phyloP scores from a whole-genome alignment of 2,888 invertebrate genomes.

The Notocelia uddmanniana region DNA sequence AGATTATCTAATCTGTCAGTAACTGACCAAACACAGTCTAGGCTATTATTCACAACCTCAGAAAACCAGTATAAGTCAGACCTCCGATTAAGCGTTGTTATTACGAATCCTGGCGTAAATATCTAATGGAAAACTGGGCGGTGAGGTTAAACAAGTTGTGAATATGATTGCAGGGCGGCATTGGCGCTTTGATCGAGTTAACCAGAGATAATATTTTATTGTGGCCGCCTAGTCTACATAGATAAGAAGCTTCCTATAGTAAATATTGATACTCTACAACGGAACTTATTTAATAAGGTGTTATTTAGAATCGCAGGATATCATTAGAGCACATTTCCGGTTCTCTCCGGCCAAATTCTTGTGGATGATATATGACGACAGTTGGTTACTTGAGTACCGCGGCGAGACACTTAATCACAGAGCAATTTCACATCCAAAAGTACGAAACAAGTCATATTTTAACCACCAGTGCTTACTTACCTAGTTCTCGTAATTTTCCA shows the following conservation, averaged over 20 bases:
- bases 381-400: conserved; percentile 4
- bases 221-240: conserved; percentile 45
- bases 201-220: conserved; percentile 44
- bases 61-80: background rate
- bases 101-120: background rate
- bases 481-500: conserved; percentile 18
- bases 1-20: conserved; percentile 45
- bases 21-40: conserved; percentile 38
- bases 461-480: conserved; percentile 21
- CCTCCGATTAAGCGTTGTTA: background rate
- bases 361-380: conserved; percentile 24
- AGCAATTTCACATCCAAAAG: conserved; percentile 30
- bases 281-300: conserved; percentile 2
- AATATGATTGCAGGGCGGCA: conserved; percentile 3
- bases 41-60: conserved; percentile 9
- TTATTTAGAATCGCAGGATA: background rate
- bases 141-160: background rate
- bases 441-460: conserved; percentile 19
- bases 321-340: background rate
- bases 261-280: conserved; percentile 30
- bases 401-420: conserved; percentile 22
- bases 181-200: conserved; percentile 42
- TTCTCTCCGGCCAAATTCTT: background rate
- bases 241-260: conserved; percentile 49
- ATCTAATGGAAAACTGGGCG: background rate